phyloP scores from a whole-genome alignment of 2,797 vertebrate genomes.

The Falco cherrug region DNA sequence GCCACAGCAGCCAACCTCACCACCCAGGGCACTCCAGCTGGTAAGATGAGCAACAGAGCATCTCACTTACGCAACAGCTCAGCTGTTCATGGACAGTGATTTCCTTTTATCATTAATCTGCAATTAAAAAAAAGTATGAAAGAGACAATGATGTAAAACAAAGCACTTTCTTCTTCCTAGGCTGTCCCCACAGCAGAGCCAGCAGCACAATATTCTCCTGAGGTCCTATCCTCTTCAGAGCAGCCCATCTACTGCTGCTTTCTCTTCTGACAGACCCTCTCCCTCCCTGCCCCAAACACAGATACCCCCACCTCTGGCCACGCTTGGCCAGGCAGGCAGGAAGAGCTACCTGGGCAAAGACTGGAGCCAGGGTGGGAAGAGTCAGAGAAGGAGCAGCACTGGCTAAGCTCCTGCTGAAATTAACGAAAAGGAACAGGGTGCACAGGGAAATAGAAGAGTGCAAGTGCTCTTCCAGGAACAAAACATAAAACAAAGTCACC shows the following conservation, averaged over 20 bases:
- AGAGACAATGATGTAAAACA: not conserved
- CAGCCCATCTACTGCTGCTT: not conserved
- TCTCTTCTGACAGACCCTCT: not conserved
- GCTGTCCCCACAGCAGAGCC: accelerated
- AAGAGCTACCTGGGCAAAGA: not conserved
- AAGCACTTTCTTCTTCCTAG: not conserved
- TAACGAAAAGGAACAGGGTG: not conserved
- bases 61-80: not conserved
- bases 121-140: not conserved
- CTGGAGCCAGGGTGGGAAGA: not conserved
- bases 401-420: not conserved
- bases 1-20: not conserved
- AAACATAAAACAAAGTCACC: not conserved
- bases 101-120: not conserved
- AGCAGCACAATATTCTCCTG: not conserved
- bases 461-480: not conserved
- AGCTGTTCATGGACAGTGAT: accelerated
- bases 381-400: not conserved
- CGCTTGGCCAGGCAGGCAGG: not conserved
- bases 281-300: not conserved
- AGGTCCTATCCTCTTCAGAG: not conserved
- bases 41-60: not conserved
- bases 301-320: accelerated
- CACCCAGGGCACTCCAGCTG: accelerated
- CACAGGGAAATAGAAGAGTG: not conserved